Evolutionary conservation across 2,113 vertebrate genomes (phyloP), one percentile per base, ranked within the genome.

Genomic region (Bos indicus): DNA sequence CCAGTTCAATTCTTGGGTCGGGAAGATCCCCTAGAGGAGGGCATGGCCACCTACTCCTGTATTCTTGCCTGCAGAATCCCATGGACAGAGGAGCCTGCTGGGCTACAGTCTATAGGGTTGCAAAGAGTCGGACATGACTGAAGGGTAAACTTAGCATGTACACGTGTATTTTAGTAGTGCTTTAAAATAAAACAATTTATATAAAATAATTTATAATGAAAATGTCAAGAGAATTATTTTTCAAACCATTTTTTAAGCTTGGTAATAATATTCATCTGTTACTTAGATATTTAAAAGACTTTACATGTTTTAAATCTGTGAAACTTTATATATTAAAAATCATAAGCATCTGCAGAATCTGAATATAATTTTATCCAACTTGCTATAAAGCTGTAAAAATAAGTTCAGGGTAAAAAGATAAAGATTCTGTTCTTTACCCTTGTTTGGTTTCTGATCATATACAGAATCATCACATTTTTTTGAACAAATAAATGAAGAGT

Each of bases 171-270:
- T 78, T 28, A 46, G 43, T 46, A 28, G 12, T 46, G 17, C 78
- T 81, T 81, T 81, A 52, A 81, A 52, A 33, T 81, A 19, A 51
- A 52, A 52, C 78, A 52, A 56, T 77, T 90, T 89, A 30, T 87
- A 30, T 92, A n/a, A 95, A 88, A 84, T 77, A 56, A 23, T 84
- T 95, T 74, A 56, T 30, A 84, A 59, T 78, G 46, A 91, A 77
- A 90, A 78, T 92, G 7, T 23, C 48, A 52, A 71, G 12, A 64
- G 19, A 36, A 71, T 82, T 23, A 26, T 25, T 82, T 88, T 95
- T 96, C 87, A 82, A 92, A 71, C 30, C 13, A 67, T 57, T 94
- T 87, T 94, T 96, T 95, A 60, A 94, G 33, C 21, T 97, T 74
- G n/a, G n/a, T 28, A 91, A 14, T 74, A 84, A 80, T 89, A 28